A percentile compares a stretch with the other conserved stretches of the same genome.
Evolutionary conservation across 53 echinoderm and acorn worm genomes (phyloP).

Genomic region (Echinarachnius parma): DNA sequence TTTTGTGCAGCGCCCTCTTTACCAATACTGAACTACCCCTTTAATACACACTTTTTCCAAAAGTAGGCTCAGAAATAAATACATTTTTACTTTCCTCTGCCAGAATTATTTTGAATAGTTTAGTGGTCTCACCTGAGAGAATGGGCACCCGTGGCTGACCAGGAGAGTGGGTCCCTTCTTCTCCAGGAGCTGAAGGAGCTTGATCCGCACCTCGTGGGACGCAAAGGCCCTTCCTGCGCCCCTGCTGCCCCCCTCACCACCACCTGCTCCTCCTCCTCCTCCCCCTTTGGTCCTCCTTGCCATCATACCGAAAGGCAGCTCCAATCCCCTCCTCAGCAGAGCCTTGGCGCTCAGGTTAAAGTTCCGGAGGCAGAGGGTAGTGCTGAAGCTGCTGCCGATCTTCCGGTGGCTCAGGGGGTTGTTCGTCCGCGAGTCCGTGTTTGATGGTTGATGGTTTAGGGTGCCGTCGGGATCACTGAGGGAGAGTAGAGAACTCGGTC

Average conservation of each 20-base stretch:
- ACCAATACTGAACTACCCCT: too few relatives aligned
- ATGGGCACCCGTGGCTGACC: slow-evolving; percentile 98
- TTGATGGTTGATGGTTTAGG: neutral
- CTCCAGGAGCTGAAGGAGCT: slow-evolving; percentile 82
- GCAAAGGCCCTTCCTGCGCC: slow-evolving; percentile 11
- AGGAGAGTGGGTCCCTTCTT: slow-evolving; percentile 77
- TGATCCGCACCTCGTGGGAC: slow-evolving; percentile 65
- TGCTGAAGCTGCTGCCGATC: slow-evolving; percentile 23
- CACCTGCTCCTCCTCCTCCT: slow-evolving; percentile 6
- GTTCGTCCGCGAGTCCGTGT: slow-evolving; percentile 9
- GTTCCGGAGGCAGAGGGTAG: slow-evolving; percentile 31
- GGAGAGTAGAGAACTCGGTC: slow-evolving; percentile 44
- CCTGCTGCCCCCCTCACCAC: slow-evolving; percentile 24
- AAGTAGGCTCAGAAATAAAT: too few relatives aligned
- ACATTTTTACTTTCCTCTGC: too few relatives aligned
- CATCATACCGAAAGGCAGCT: slow-evolving; percentile 53
- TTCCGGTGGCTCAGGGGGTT: slow-evolving; percentile 16
- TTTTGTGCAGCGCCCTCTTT: too few relatives aligned
- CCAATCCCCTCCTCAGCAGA: slow-evolving; percentile 39
- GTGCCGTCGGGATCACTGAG: slow-evolving; percentile 31
- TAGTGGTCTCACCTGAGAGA: slow-evolving; percentile 90
- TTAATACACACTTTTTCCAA: too few relatives aligned
- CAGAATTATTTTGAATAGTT: too few relatives aligned
- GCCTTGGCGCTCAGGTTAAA: slow-evolving; percentile 5
- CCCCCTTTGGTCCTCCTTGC: slow-evolving; percentile 17